Evolutionary conservation across 2,797 vertebrate species (phyloP).

Genomic region (Sitta carolinensis): DNA sequence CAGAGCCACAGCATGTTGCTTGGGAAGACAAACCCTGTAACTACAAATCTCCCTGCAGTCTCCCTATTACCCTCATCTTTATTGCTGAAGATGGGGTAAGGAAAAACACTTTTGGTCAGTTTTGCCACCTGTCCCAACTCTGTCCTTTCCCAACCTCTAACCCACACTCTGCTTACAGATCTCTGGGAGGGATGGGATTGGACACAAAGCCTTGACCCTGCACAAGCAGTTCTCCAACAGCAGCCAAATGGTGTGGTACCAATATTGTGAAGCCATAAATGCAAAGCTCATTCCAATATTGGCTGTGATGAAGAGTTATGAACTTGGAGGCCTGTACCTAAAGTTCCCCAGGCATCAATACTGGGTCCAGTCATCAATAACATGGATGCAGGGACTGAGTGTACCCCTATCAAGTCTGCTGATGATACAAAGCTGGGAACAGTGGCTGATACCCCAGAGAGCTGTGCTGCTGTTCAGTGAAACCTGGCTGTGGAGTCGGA

Average conservation of each 20-base stretch:
- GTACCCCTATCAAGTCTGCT: neutral
- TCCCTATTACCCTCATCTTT: neutral
- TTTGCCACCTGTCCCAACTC: neutral
- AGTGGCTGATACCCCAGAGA: neutral
- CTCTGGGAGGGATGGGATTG: accelerated
- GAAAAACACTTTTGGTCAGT: neutral
- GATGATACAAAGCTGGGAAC: neutral
- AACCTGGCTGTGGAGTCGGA: neutral
- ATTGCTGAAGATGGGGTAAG: accelerated
- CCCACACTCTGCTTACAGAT: neutral
- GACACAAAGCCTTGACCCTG: neutral
- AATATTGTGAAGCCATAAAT: neutral
- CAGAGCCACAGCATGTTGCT: neutral
- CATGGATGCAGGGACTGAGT: neutral
- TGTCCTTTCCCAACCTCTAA: neutral
- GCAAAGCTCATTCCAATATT: accelerated
- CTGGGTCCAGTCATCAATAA: neutral
- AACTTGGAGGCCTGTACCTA: neutral
- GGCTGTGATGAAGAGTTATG: neutral
- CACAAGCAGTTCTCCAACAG: neutral
- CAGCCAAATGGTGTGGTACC: neutral
- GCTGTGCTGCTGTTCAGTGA: neutral
- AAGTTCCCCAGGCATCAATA: accelerated
- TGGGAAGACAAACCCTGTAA: neutral
- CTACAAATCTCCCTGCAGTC: neutral